Conservation (phyloP, 2,797 vertebrate genomes). For the Corythornis leucogaster region DNA sequence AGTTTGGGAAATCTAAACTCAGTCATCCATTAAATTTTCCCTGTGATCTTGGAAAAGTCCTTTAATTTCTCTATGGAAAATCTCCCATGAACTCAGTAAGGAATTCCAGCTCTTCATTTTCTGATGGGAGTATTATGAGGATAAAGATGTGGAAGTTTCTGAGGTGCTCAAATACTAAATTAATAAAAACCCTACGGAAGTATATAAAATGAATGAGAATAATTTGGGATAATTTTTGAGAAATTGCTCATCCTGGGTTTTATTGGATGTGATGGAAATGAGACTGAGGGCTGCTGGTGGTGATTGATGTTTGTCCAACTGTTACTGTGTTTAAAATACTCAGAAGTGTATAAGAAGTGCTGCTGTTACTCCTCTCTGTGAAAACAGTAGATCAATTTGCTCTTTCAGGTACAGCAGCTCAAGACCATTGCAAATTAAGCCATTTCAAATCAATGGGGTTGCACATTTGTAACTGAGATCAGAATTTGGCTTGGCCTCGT, state of each 20-base stretch:
- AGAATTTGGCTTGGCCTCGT: constrained; percentile 61
- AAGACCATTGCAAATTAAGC: constrained; percentile 62
- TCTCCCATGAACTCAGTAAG: not conserved
- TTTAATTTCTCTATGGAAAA: not conserved
- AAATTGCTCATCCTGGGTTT: not conserved
- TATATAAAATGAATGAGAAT: not conserved
- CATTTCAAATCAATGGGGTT: constrained; percentile 66
- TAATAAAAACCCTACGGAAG: not conserved
- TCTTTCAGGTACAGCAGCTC: constrained; percentile 48
- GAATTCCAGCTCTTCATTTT: not conserved
- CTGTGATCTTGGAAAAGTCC: not conserved
- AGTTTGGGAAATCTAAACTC: not conserved
- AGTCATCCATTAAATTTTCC: not conserved
- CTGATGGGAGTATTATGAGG: not conserved
- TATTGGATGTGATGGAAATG: constrained; percentile 1
- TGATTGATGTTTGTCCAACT: constrained; percentile 10
- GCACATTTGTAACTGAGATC: constrained; percentile 67
- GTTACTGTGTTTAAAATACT: constrained; percentile 24
- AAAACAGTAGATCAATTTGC: constrained; percentile 35
- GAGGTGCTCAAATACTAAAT: not conserved
- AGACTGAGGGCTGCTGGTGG: not conserved
- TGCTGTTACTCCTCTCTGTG: constrained; percentile 55
- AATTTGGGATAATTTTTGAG: constrained; percentile 11
- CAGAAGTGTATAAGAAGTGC: not conserved
- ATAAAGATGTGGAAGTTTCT: not conserved